Conservation (phyloP, 2,888 invertebrate genomes). For the Therioaphis trifolii region DNA sequence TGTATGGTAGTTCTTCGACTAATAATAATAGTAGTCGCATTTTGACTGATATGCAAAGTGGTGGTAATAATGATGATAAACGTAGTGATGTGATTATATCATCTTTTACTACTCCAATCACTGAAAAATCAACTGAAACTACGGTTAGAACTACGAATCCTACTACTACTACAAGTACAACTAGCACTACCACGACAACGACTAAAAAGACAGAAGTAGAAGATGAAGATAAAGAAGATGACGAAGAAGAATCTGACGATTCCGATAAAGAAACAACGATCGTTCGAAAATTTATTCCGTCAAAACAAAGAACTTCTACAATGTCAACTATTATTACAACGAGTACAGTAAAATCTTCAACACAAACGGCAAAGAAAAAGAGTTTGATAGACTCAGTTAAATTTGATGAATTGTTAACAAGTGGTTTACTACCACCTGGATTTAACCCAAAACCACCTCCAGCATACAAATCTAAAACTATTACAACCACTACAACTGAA, state of each 20-base stretch:
- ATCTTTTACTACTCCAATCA: conserved; percentile 71
- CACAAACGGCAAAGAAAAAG: conserved; percentile 65
- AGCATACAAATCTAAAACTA: conserved; percentile 65
- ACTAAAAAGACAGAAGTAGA: conserved; percentile 36
- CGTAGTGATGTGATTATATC: conserved; percentile 69
- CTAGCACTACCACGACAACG: conserved; percentile 65
- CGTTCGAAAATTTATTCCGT: conserved; percentile 67
- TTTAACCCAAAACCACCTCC: conserved; percentile 69
- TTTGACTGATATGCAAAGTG: conserved; percentile 70
- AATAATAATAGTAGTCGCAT: conserved; percentile 29
- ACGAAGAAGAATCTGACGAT: conserved; percentile 61
- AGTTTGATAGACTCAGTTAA: conserved; percentile 67
- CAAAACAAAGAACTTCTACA: conserved; percentile 51
- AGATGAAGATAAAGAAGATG: conserved; percentile 1
- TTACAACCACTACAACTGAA: conserved; percentile 65
- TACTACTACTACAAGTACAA: conserved; percentile 70
- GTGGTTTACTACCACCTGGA: conserved; percentile 75
- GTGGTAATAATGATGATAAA: conserved; percentile 72
- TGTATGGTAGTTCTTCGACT: conserved; percentile 75
- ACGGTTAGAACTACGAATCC: conserved; percentile 68
- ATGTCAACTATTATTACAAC: conserved; percentile 63
- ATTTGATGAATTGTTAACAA: conserved; percentile 68
- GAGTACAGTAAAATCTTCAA: conserved; percentile 66
- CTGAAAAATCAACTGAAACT: conserved; percentile 71
- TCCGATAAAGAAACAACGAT: conserved; percentile 63